Conservation (phyloP, 1,140 invertebrate species). For the Stenopsyche tienmushanensis region DNA sequence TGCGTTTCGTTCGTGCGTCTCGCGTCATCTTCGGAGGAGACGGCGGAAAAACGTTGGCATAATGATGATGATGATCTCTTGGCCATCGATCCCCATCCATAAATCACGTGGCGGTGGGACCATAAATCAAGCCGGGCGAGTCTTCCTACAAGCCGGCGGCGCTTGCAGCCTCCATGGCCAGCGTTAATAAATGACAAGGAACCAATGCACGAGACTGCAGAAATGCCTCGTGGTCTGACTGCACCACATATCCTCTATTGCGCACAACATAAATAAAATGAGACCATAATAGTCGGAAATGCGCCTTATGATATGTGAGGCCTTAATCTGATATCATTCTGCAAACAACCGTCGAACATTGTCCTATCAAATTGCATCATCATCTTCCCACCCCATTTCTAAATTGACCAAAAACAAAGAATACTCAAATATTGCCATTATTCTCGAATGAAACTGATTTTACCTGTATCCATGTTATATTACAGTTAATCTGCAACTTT, state of each 20-base stretch:
- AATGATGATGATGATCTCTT: conserved; percentile 34
- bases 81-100: conserved; percentile 27
- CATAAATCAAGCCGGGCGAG: conserved; percentile 26
- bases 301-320: too few relatives aligned
- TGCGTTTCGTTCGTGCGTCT: conserved; percentile 4
- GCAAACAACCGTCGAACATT: too few relatives aligned
- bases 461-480: too few relatives aligned
- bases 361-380: too few relatives aligned
- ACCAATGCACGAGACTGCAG: conserved; percentile 3
- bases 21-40: neutral
- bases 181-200: conserved; percentile 23
- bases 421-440: too few relatives aligned
- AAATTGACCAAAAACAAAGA: too few relatives aligned
- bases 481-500: too few relatives aligned
- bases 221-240: neutral
- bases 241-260: neutral
- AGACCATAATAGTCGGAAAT: too few relatives aligned
- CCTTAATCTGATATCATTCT: too few relatives aligned
- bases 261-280: neutral
- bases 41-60: conserved; percentile 27
- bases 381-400: too few relatives aligned
- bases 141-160: conserved; percentile 8
- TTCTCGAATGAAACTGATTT: too few relatives aligned
- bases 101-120: conserved; percentile 18
- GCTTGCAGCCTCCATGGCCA: neutral